Evolutionary conservation across 64 coral and sea anemone species (phyloP).

Genomic region (Anthopleura sola): DNA sequence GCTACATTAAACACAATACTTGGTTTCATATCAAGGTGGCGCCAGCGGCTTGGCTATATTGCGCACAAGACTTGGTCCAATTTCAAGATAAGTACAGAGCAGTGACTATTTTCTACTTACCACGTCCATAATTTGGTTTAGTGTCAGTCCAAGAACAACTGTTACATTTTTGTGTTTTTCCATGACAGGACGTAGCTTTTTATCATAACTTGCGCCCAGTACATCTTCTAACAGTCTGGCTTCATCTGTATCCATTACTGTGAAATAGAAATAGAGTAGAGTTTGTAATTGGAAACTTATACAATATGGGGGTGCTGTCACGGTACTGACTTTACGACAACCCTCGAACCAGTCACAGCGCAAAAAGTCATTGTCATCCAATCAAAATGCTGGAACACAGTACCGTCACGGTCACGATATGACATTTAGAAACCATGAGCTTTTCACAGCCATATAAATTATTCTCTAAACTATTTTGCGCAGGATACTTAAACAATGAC

Average conservation of each 20-base stretch:
- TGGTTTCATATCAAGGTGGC: no score
- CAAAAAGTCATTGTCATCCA: no score
- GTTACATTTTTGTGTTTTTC: conserved; percentile 2
- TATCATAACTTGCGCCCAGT: neutral
- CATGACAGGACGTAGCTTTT: conserved; percentile 10
- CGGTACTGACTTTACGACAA: neutral
- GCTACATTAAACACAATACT: neutral
- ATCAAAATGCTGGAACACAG: no score
- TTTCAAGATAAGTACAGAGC: neutral
- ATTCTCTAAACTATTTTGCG: no score
- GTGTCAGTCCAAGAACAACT: conserved; percentile 15
- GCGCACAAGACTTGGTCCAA: neutral
- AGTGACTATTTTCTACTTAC: neutral
- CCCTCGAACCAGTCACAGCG: no score
- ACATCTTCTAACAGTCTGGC: neutral
- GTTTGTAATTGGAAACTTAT: no score
- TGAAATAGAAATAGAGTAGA: neutral
- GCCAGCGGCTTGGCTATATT: neutral
- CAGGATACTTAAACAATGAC: no score
- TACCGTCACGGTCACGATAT: no score
- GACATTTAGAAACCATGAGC: no score
- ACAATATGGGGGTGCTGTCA: no score
- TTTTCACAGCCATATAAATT: no score
- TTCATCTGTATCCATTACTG: conserved; percentile 12
- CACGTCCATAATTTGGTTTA: conserved; percentile 31